Evolutionary conservation across 2,113 vertebrate genomes (phyloP).

Genomic region (Gobiocypris rarus): DNA sequence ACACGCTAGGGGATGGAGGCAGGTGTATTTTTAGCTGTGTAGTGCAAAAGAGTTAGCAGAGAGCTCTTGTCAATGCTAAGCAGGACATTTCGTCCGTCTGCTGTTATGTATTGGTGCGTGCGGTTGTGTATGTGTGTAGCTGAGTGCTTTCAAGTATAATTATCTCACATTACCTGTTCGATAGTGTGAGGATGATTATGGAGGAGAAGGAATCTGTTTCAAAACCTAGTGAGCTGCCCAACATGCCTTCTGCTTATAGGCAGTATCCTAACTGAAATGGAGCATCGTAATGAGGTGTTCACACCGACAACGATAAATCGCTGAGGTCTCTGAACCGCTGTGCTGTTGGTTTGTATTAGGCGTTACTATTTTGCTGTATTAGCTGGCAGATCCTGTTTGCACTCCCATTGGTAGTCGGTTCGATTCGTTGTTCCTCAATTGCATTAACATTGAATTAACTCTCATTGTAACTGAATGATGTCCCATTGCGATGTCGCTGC

Average conservation of each 20-base stretch:
- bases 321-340: not conserved
- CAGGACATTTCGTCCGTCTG: slow-evolving; percentile 46
- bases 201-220: slow-evolving; percentile 34
- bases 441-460: not conserved
- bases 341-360: not conserved
- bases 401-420: not conserved
- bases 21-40: slow-evolving; percentile 45
- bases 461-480: not conserved
- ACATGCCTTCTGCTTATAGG: not conserved
- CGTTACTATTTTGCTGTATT: not conserved
- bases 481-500: not conserved
- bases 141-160: slow-evolving; percentile 43
- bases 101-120: slow-evolving; percentile 22
- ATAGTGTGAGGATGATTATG: slow-evolving; percentile 39
- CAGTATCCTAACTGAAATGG: not conserved
- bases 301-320: slow-evolving; percentile 10
- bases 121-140: slow-evolving; percentile 19
- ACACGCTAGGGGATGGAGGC: slow-evolving; percentile 32
- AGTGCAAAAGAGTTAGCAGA: slow-evolving; percentile 32
- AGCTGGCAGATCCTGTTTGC: not conserved
- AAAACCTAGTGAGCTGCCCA: not conserved
- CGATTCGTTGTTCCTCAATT: not conserved
- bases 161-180: slow-evolving; percentile 39
- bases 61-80: slow-evolving; percentile 45
- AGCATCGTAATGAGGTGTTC: not conserved